Percentiles rank a stretch among this genome's conserved stretches.
Conservation (phyloP, 1,140 invertebrate genomes). For the Papilio helenus region DNA sequence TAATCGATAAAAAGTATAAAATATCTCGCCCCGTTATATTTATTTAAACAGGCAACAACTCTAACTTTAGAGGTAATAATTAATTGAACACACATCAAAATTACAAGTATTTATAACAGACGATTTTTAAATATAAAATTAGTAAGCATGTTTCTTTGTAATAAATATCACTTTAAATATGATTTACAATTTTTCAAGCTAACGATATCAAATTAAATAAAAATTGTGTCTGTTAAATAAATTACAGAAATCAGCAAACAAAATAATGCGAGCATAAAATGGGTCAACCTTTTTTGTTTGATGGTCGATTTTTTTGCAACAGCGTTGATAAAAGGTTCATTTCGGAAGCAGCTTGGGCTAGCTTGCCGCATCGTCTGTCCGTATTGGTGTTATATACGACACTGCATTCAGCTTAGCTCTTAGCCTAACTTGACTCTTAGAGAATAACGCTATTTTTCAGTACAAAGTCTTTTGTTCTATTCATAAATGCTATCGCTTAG, state of each 20-base stretch:
- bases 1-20: no score
- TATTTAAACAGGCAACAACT: no score
- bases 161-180: no score
- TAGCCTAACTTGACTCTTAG: not conserved
- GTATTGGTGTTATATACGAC: conserved; percentile 8
- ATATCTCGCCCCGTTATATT: no score
- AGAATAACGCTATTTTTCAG: not conserved
- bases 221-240: not conserved
- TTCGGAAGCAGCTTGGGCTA: not conserved
- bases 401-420: not conserved
- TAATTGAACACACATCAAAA: no score
- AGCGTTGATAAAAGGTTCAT: conserved; percentile 10
- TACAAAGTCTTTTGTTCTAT: not conserved
- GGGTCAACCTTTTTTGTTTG: conserved; percentile 4
- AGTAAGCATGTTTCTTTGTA: no score
- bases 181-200: no score
- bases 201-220: no score
- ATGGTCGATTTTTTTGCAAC: not conserved
- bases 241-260: not conserved
- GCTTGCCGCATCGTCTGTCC: not conserved
- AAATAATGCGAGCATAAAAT: not conserved
- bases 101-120: no score
- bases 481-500: no score
- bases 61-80: no score
- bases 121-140: no score